Evolutionary conservation across 2,888 invertebrate species (phyloP).

Genomic region (Patella caerulea): DNA sequence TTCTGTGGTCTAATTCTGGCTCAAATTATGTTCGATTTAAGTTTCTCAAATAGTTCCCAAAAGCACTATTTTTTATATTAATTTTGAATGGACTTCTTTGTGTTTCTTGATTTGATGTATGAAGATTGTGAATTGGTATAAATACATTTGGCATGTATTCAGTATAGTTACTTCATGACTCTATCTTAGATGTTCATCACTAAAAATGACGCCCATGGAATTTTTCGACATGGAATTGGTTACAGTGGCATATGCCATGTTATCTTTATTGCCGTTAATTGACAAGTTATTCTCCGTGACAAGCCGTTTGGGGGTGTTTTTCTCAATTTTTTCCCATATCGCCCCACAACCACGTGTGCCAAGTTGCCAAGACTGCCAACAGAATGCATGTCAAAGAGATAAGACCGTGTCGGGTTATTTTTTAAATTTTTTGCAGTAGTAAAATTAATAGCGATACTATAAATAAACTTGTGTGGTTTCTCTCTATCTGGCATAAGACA

Average conservation of each 20-base stretch:
- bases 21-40: too few relatives aligned
- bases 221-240: constrained; percentile 1
- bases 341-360: too few relatives aligned
- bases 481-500: too few relatives aligned
- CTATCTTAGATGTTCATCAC: neutral
- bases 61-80: too few relatives aligned
- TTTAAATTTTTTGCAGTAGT: too few relatives aligned
- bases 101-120: neutral
- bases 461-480: too few relatives aligned
- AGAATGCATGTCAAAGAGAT: constrained; percentile 1
- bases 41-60: too few relatives aligned
- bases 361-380: neutral
- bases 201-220: neutral
- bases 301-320: neutral
- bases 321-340: too few relatives aligned
- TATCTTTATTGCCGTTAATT: constrained; percentile 8
- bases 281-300: neutral
- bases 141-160: neutral
- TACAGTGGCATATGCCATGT: constrained; percentile 2
- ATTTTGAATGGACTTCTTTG: too few relatives aligned
- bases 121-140: neutral
- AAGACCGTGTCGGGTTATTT: neutral
- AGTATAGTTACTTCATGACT: neutral
- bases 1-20: too few relatives aligned
- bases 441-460: too few relatives aligned